Conservation (phyloP, 2,888 invertebrate genomes). For the Eupsilia transversa region DNA sequence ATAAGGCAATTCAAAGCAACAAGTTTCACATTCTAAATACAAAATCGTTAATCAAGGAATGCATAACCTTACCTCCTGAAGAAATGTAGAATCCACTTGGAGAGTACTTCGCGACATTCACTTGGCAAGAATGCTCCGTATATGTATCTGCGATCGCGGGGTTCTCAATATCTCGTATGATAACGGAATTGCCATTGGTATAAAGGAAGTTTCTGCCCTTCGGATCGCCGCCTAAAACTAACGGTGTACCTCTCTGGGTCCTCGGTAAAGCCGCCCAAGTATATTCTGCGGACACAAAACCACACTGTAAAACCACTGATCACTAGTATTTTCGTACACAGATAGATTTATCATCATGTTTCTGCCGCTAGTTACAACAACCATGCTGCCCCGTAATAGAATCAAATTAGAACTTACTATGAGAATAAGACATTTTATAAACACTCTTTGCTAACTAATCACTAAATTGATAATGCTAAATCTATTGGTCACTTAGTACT, state of each 20-base stretch:
- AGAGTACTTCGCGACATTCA: conserved; percentile 99
- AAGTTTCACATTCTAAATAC: conserved; percentile 37
- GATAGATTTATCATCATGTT: conserved; percentile 67
- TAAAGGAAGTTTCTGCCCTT: conserved; percentile 99
- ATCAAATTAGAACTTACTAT: conserved; percentile 83
- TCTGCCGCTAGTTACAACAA: conserved; percentile 60
- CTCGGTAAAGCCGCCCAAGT: conserved; percentile 98
- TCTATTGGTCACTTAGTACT: conserved; percentile 80
- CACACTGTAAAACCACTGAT: conserved; percentile 64
- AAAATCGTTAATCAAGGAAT: conserved; percentile 22
- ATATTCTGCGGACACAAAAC: conserved; percentile 91
- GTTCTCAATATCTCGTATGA: conserved; percentile 99
- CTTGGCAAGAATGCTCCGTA: conserved; percentile 98
- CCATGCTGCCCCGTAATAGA: conserved; percentile 71
- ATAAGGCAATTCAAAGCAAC: conserved; percentile 34
- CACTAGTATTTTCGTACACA: conserved; percentile 57
- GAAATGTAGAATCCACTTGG: conserved; percentile 99
- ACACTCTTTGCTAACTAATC: conserved; percentile 79
- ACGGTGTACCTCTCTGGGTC: conserved; percentile 98
- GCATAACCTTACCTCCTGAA: conserved; percentile 95
- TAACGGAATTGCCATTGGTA: conserved; percentile 99
- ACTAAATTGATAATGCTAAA: conserved; percentile 76
- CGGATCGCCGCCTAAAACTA: conserved; percentile 98
- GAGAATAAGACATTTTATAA: conserved; percentile 86
- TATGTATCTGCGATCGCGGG: conserved; percentile 98